Percentiles rank a stretch among this genome's conserved stretches.
These are phyloP conservation scores for Epinotia nisella DNA, from an alignment of 2,888 invertebrate species.

Conservation along the genomic window DNA sequence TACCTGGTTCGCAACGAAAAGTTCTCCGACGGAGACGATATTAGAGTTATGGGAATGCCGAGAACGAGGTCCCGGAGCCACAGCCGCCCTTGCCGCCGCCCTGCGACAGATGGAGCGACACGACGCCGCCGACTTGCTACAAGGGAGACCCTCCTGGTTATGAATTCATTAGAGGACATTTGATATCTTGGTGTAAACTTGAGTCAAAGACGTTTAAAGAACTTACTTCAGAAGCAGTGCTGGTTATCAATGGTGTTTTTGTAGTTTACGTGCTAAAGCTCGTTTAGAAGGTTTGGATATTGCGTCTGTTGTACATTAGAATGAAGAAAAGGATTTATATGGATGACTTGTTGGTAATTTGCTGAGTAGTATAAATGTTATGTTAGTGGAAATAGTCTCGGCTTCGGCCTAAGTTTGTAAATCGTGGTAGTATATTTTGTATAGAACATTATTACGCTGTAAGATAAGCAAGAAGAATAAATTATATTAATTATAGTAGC, in stretches of 20 bases:
- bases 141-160: constrained; percentile 80
- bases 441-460: constrained; percentile 77
- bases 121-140: constrained; percentile 77
- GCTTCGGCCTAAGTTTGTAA: constrained; percentile 75
- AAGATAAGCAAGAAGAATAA: constrained; percentile 75
- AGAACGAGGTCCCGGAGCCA: constrained; percentile 92
- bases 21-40: constrained; percentile 98
- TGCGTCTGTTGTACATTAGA: constrained; percentile 48
- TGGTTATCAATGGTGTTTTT: constrained; percentile 17
- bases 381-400: constrained; percentile 75
- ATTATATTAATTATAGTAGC: constrained; percentile 82
- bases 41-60: constrained; percentile 98
- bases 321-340: constrained; percentile 51
- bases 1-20: constrained; percentile 98
- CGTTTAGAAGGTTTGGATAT: constrained; percentile 24
- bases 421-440: constrained; percentile 82
- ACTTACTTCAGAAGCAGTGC: constrained; percentile 11
- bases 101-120: constrained; percentile 77
- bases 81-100: constrained; percentile 87
- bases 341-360: constrained; percentile 67
- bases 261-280: constrained; percentile 29
- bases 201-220: constrained; percentile 19
- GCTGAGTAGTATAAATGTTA: constrained; percentile 77
- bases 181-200: constrained; percentile 18
- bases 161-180: constrained; percentile 58